Percentiles rank a stretch among this genome's conserved stretches.
These are phyloP conservation scores for Corydoras sp. DNA, from an alignment of 2,113 vertebrate species.

Conservation along the genomic window DNA sequence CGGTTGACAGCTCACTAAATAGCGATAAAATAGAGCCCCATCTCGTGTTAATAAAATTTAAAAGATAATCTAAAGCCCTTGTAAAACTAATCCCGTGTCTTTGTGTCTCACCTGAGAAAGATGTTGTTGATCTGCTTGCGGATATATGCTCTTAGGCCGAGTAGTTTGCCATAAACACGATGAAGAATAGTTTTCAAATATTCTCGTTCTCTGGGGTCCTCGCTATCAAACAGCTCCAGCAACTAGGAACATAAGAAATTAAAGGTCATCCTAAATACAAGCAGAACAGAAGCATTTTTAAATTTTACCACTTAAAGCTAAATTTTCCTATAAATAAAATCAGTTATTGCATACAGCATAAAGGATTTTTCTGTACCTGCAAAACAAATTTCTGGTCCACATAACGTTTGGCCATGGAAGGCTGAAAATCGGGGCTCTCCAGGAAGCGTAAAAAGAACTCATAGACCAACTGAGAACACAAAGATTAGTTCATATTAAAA, in stretches of 20 bases:
- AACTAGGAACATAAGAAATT: conserved; percentile 59
- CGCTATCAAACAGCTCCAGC: conserved; percentile 85
- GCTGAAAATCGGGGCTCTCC: conserved; percentile 90
- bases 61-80: no score
- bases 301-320: no score
- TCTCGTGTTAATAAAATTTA: no score
- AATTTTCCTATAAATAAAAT: no score
- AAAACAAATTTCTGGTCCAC: conserved; percentile 92
- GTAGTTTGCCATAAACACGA: conserved; percentile 86
- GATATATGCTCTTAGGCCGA: conserved; percentile 86
- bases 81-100: no score
- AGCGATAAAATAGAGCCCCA: no score
- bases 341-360: no score
- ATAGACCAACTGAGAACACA: conserved; percentile 76
- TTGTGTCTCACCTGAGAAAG: conserved; percentile 75
- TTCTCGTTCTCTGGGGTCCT: conserved; percentile 85
- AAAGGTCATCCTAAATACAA: neutral
- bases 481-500: neutral
- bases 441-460: conserved; percentile 91
- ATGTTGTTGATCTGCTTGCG: conserved; percentile 93
- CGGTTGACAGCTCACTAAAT: no score
- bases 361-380: conserved; percentile 65
- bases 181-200: conserved; percentile 91
- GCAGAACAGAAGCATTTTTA: no score
- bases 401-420: conserved; percentile 87